phyloP scores from a whole-genome alignment of 1,140 invertebrate species.

The Philopotamus ludificatus region DNA sequence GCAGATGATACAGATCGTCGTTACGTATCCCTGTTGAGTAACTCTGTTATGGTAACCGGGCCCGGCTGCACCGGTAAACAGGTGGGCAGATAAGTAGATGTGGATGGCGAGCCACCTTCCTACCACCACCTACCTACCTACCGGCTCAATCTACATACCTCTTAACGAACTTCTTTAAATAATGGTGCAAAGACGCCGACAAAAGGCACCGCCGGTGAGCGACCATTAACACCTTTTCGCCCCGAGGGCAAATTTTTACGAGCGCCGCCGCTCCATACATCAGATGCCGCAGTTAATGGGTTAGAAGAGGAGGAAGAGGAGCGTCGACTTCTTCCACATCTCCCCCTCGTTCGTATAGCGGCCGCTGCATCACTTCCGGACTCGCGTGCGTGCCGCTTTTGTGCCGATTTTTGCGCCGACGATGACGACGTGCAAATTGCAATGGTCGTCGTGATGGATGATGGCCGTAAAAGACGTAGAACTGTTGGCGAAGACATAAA shows the following conservation, averaged over 20 bases:
- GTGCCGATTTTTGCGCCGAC: too few relatives aligned
- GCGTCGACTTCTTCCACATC: too few relatives aligned
- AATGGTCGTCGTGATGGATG: too few relatives aligned
- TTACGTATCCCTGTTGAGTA: neutral
- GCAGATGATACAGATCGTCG: too few relatives aligned
- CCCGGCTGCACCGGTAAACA: constrained; percentile 15
- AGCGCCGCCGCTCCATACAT: constrained; percentile 7
- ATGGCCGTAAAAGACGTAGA: too few relatives aligned
- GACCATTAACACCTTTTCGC: constrained; percentile 30
- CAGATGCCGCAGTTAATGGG: constrained; percentile 12
- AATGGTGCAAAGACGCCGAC: constrained; percentile 29
- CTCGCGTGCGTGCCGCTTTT: too few relatives aligned
- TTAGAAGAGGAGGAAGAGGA: too few relatives aligned
- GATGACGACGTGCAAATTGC: too few relatives aligned
- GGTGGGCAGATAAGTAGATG: constrained; percentile 18
- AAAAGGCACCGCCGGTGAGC: constrained; percentile 27
- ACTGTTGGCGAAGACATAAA: too few relatives aligned
- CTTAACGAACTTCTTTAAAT: constrained; percentile 31
- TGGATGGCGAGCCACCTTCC: too few relatives aligned
- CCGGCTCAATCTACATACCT: constrained; percentile 28
- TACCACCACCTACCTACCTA: constrained; percentile 18
- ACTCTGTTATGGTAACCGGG: constrained; percentile 1
- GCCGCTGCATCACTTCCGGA: too few relatives aligned
- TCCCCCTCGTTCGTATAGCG: too few relatives aligned
- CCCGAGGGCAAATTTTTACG: constrained; percentile 28